phyloP scores from a whole-genome alignment of 1,140 invertebrate species.

The Drosophila nebulosa region DNA sequence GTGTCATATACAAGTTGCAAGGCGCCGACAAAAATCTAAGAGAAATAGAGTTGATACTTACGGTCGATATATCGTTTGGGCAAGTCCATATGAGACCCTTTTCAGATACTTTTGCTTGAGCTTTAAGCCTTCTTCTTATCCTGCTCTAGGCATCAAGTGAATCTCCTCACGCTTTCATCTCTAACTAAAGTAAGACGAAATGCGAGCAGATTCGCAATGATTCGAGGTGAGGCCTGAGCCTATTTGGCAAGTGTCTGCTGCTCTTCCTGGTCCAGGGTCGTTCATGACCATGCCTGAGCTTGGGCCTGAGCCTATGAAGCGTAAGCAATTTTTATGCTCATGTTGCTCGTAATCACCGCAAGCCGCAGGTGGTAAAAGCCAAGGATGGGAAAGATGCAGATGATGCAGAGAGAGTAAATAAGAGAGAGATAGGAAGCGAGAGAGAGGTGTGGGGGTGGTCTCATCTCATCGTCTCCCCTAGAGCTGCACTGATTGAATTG shows the following conservation, averaged over 20 bases:
- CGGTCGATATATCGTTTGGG: too few species aligned
- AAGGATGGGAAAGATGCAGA: neutral
- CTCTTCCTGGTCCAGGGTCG: slow-evolving; percentile 41
- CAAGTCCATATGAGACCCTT: neutral
- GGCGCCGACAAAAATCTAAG: slow-evolving; percentile 58
- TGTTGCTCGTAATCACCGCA: slow-evolving; percentile 77
- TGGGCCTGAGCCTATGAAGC: slow-evolving; percentile 57
- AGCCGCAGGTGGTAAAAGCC: slow-evolving; percentile 77
- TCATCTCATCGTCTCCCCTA: slow-evolving; percentile 33
- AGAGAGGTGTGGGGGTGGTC: neutral
- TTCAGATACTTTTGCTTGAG: neutral
- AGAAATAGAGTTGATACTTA: slow-evolving; percentile 2
- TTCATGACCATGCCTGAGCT: neutral
- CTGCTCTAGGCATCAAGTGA: neutral
- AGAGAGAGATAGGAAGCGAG: neutral
- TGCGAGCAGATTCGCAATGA: slow-evolving; percentile 27
- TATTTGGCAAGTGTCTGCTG: slow-evolving; percentile 44
- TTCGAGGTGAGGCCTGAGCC: slow-evolving; percentile 41
- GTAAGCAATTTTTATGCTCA: slow-evolving; percentile 78
- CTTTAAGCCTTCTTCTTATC: too few species aligned
- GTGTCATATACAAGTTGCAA: slow-evolving; percentile 78
- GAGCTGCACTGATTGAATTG: slow-evolving; percentile 67
- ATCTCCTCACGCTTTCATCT: slow-evolving; percentile 24
- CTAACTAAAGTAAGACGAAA: neutral
- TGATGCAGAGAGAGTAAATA: neutral